phyloP scores from a whole-genome alignment of 2,113 vertebrate species.

The Catharus fuscescens region DNA sequence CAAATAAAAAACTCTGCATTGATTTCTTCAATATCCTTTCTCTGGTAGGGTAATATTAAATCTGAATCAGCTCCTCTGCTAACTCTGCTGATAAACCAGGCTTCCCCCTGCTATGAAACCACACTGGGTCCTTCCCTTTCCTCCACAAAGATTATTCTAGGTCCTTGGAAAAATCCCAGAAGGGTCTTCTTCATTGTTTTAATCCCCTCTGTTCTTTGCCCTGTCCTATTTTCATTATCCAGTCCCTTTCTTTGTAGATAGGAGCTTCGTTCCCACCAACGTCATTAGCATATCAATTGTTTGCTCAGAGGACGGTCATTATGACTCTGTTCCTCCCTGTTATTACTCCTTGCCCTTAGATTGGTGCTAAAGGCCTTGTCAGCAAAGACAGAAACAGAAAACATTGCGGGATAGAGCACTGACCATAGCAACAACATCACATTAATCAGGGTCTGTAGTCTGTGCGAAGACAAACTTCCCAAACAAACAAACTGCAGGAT shows the following conservation, averaged over 20 bases:
- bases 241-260: conserved; percentile 44
- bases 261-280: conserved; percentile 8
- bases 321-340: conserved; percentile 54
- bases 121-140: background rate
- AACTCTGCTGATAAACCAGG: background rate
- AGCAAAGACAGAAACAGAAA: conserved; percentile 43
- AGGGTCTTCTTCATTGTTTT: background rate
- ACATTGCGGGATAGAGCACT: conserved; percentile 31
- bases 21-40: background rate
- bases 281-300: conserved; percentile 68
- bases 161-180: background rate
- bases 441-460: conserved; percentile 22
- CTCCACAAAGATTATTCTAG: background rate
- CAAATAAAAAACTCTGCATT: background rate
- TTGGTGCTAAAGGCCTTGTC: conserved; percentile 53
- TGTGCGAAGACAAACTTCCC: conserved; percentile 9
- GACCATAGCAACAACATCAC: conserved; percentile 41
- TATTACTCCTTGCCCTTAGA: conserved; percentile 52
- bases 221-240: conserved; percentile 36
- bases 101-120: background rate
- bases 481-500: background rate
- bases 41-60: background rate
- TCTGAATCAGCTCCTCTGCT: background rate
- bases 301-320: conserved; percentile 55
- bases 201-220: conserved; percentile 18